These are phyloP conservation scores for Cephus spinipes DNA, from an alignment of 2,888 invertebrate genomes.

Conservation along the genomic window DNA sequence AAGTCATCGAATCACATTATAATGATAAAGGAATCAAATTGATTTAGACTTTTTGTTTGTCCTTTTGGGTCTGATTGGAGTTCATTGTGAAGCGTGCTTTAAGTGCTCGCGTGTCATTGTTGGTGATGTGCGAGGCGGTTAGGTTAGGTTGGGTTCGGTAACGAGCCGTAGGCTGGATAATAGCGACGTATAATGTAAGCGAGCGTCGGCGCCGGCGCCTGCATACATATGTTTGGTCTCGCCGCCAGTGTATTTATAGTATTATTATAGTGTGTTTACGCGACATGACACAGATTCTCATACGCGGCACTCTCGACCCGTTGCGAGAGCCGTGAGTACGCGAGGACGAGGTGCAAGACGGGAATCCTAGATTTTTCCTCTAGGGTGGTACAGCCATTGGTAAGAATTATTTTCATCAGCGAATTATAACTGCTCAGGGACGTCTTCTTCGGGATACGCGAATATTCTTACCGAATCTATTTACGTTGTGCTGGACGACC, in stretches of 20 bases:
- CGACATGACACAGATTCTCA: constrained; percentile 56
- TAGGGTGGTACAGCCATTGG: not conserved
- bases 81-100: not conserved
- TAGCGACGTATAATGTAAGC: constrained; percentile 44
- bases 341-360: not conserved
- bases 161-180: not conserved
- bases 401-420: not conserved
- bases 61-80: too few relatives aligned
- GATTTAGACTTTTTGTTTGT: too few relatives aligned
- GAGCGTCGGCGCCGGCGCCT: constrained; percentile 57
- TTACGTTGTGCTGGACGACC: not conserved
- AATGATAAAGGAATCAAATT: too few relatives aligned
- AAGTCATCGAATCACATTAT: too few relatives aligned
- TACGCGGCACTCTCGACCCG: constrained; percentile 12
- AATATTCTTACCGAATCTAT: not conserved
- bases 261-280: constrained; percentile 59
- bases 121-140: not conserved
- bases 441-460: not conserved
- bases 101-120: not conserved
- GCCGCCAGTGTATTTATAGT: constrained; percentile 55
- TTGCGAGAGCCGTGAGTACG: not conserved
- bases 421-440: not conserved
- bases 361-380: not conserved
- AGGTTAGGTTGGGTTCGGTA: not conserved
- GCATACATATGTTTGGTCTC: constrained; percentile 47